phyloP scores from a whole-genome alignment of 2,888 invertebrate species.

The Acrobasis repandana region DNA sequence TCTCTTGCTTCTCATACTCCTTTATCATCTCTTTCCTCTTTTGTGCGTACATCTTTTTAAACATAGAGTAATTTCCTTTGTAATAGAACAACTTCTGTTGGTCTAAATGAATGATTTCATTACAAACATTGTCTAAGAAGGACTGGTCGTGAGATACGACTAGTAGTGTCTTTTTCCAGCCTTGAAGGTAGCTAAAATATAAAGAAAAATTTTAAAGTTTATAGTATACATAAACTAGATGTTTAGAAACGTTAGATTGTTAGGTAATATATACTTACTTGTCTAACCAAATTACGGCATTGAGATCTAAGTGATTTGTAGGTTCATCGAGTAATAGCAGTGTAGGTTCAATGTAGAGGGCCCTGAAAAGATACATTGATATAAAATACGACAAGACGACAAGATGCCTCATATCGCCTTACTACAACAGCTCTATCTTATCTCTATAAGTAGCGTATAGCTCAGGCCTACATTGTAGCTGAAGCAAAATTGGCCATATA shows the following conservation, averaged over 20 bases:
- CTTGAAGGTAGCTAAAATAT: constrained; percentile 92
- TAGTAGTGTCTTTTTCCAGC: constrained; percentile 99
- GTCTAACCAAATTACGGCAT: constrained; percentile 99
- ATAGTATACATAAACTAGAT: too few relatives aligned
- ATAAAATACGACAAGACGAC: too few relatives aligned
- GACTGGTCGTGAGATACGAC: constrained; percentile 99
- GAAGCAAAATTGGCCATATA: too few relatives aligned
- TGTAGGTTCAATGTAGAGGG: constrained; percentile 98
- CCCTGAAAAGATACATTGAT: constrained; percentile 77
- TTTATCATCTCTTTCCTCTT: constrained; percentile 97
- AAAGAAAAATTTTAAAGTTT: too few relatives aligned
- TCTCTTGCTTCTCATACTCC: constrained; percentile 99
- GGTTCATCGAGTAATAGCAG: constrained; percentile 99
- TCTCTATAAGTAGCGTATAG: too few relatives aligned
- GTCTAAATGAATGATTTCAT: constrained; percentile 98
- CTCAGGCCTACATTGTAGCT: too few relatives aligned
- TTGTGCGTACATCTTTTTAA: constrained; percentile 99
- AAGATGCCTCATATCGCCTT: too few relatives aligned
- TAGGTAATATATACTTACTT: constrained; percentile 85
- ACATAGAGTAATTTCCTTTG: constrained; percentile 98
- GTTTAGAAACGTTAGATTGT: background rate
- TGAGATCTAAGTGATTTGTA: constrained; percentile 99
- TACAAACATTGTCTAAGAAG: constrained; percentile 99
- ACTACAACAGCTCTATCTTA: too few relatives aligned
- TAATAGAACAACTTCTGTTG: constrained; percentile 97